phyloP scores from a whole-genome alignment of 1,140 invertebrate species.

The Yoshiicerus persimilis region DNA sequence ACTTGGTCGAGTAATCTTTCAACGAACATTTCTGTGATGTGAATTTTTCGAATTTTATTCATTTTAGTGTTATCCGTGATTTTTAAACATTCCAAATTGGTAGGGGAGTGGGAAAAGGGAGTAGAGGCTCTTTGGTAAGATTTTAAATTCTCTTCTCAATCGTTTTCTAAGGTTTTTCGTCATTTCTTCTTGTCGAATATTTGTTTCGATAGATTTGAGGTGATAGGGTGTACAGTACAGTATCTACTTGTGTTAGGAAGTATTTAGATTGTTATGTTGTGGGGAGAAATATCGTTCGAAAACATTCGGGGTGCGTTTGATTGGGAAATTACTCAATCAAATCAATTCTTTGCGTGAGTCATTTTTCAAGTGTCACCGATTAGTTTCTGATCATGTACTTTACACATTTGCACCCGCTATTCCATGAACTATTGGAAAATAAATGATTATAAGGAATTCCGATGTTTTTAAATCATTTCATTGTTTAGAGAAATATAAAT shows the following conservation, averaged over 20 bases:
- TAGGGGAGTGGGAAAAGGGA: background rate
- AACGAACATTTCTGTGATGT: constrained; percentile 10
- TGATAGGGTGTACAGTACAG: background rate
- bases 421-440: background rate
- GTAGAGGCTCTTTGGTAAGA: constrained; percentile 7
- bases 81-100: constrained; percentile 9
- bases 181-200: background rate
- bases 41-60: background rate
- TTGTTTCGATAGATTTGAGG: background rate
- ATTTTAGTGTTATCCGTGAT: constrained; percentile 7
- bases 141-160: background rate
- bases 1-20: constrained; percentile 19
- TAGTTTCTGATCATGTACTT: background rate
- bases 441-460: background rate
- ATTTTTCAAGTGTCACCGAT: background rate
- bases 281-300: background rate
- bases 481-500: background rate
- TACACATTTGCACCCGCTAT: background rate
- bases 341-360: background rate
- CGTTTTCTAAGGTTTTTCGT: background rate
- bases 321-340: constrained; percentile 19
- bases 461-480: background rate
- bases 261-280: background rate
- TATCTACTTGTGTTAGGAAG: background rate
- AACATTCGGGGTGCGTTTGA: background rate